Percentiles rank a stretch among this genome's conserved stretches.
Conservation (phyloP, 2,113 vertebrate species). For the Gyps fulvus region DNA sequence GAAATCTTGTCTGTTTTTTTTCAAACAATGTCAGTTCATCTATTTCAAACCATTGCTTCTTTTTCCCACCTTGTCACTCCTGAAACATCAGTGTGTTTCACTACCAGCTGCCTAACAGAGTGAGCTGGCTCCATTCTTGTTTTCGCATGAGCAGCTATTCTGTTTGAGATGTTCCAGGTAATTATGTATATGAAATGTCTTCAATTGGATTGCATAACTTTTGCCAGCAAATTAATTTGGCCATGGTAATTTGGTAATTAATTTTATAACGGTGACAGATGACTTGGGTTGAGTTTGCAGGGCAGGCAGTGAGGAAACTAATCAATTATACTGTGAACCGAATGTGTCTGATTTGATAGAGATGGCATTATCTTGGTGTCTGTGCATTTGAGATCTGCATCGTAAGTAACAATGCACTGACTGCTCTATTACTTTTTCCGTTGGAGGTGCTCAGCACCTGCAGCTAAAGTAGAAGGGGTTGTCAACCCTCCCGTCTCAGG, state of each 20-base stretch:
- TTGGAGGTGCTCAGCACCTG: not conserved
- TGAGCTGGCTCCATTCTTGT: not conserved
- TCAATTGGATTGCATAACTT: not conserved
- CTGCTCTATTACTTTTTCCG: not conserved
- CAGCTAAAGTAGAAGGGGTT: not conserved
- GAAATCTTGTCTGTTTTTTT: not conserved
- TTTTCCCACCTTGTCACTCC: not conserved
- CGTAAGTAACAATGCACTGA: accelerated
- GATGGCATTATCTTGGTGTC: not conserved
- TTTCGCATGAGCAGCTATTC: not conserved
- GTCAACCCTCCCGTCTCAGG: not conserved
- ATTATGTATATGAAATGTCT: accelerated
- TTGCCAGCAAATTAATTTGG: not conserved
- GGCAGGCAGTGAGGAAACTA: not conserved
- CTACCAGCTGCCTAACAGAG: not conserved
- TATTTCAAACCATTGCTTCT: not conserved
- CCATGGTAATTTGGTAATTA: not conserved
- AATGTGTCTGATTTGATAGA: not conserved
- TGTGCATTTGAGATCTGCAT: not conserved
- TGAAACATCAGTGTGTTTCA: accelerated
- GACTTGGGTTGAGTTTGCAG: not conserved
- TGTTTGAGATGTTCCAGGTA: not conserved
- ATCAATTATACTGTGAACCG: not conserved
- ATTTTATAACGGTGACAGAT: not conserved
- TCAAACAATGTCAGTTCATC: not conserved